Conservation (phyloP, 2,888 invertebrate species). For the Coenonympha glycerion region DNA sequence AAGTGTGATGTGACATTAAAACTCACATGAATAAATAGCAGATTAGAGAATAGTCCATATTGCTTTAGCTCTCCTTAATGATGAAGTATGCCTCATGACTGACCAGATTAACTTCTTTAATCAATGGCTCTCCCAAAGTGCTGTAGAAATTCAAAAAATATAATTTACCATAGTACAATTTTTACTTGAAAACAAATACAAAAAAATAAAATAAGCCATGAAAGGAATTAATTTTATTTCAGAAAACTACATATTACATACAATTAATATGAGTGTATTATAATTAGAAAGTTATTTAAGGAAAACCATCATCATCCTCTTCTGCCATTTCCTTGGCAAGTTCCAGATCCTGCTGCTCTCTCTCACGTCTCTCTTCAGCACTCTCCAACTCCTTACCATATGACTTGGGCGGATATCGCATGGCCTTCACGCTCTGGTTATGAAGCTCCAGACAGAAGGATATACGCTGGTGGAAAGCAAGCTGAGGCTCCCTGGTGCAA, state of each 20-base stretch:
- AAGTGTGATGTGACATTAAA: too few species aligned
- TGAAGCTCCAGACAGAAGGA: constrained; percentile 98
- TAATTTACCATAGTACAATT: too few species aligned
- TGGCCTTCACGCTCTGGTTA: constrained; percentile 99
- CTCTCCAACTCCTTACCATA: constrained; percentile 99
- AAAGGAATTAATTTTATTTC: constrained; percentile 18
- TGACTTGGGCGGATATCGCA: constrained; percentile 99
- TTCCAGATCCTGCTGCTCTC: constrained; percentile 98
- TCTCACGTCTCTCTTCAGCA: constrained; percentile 95
- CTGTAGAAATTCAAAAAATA: too few species aligned
- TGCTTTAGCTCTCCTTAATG: too few species aligned
- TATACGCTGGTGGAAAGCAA: constrained; percentile 97
- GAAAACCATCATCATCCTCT: constrained; percentile 96
- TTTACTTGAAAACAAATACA: too few species aligned
- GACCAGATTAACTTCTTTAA: too few species aligned
- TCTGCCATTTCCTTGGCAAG: constrained; percentile 99
- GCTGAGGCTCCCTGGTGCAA: constrained; percentile 95
- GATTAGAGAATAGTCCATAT: too few species aligned
- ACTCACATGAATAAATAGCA: too few species aligned
- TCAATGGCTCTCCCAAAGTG: too few species aligned
- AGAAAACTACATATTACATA: constrained; percentile 24
- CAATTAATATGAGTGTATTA: constrained; percentile 7
- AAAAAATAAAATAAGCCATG: too few species aligned
- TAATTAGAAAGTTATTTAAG: constrained; percentile 43
- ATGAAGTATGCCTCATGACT: too few species aligned